Percentiles rank a stretch among this genome's conserved stretches.
phyloP scores from a whole-genome alignment of 2,888 invertebrate species.

The Rhorus exstirpatorius region DNA sequence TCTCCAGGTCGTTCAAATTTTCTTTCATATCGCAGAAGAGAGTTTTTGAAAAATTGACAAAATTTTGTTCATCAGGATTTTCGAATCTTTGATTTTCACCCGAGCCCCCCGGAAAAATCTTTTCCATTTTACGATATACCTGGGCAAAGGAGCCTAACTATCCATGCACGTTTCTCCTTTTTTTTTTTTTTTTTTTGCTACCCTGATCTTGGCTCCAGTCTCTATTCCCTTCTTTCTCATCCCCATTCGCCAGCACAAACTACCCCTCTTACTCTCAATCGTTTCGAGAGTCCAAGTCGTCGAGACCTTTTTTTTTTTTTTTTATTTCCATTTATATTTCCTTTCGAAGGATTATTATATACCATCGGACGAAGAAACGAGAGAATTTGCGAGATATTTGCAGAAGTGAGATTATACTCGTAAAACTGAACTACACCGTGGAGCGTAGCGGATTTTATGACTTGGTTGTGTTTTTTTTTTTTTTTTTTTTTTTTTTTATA shows the following conservation, averaged over 20 bases:
- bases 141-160: conserved; percentile 18
- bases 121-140: conserved; percentile 27
- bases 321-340: too few relatives aligned
- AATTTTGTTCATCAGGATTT: too few relatives aligned
- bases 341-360: conserved; percentile 6
- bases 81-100: conserved; percentile 6
- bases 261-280: conserved; percentile 8
- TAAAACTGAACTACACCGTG: conserved; percentile 12
- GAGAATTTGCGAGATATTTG: conserved; percentile 30
- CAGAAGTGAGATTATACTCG: background rate
- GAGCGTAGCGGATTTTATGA: conserved; percentile 14
- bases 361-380: background rate
- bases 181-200: conserved; percentile 18
- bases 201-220: conserved; percentile 33
- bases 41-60: too few relatives aligned
- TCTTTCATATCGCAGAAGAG: too few relatives aligned
- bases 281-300: conserved; percentile 13
- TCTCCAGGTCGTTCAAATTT: too few relatives aligned
- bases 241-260: too few relatives aligned
- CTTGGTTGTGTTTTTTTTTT: too few relatives aligned
- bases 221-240: conserved; percentile 22
- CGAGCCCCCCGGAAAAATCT: conserved; percentile 25
- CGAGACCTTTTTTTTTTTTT: conserved; percentile 26
- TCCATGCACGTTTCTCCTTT: too few relatives aligned
- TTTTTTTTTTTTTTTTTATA: conserved; percentile 15